These are phyloP conservation scores for Bucco capensis DNA, from an alignment of 2,113 vertebrate genomes.

Conservation along the genomic window DNA sequence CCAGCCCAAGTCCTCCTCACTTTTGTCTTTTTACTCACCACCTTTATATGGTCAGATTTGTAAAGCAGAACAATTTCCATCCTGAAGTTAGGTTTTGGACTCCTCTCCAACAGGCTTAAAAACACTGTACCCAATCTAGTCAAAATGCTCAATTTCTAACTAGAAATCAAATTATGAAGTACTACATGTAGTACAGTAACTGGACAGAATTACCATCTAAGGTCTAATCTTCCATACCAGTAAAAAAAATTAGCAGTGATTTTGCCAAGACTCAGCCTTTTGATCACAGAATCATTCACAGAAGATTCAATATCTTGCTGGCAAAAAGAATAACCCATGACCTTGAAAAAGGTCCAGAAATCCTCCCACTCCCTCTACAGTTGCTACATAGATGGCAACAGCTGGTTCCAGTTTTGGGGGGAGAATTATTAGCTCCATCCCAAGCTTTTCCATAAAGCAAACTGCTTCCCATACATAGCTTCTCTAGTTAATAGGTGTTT, in stretches of 20 bases:
- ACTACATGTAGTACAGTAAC: not conserved
- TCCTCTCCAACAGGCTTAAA: not conserved
- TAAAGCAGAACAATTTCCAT: not conserved
- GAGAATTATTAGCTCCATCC: not conserved
- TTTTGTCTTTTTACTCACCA: not conserved
- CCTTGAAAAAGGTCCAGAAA: not conserved
- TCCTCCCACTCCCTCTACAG: not conserved
- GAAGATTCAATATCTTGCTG: not conserved
- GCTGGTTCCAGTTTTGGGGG: accelerated
- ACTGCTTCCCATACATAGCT: not conserved
- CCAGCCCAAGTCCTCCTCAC: not conserved
- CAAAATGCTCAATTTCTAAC: not conserved
- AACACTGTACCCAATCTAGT: not conserved
- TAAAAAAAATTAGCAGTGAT: not conserved
- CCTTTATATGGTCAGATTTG: not conserved
- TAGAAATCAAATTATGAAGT: not conserved
- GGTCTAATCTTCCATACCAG: not conserved
- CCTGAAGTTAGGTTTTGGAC: not conserved
- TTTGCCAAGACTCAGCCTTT: not conserved
- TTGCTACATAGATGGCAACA: not conserved
- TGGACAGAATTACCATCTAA: not conserved
- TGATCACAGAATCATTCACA: not conserved
- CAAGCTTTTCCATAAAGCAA: not conserved
- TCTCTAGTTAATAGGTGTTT: not conserved
- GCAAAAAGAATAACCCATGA: not conserved